These are phyloP conservation scores for Apotomis betuletana DNA, from an alignment of 2,888 invertebrate species.

Conservation along the genomic window DNA sequence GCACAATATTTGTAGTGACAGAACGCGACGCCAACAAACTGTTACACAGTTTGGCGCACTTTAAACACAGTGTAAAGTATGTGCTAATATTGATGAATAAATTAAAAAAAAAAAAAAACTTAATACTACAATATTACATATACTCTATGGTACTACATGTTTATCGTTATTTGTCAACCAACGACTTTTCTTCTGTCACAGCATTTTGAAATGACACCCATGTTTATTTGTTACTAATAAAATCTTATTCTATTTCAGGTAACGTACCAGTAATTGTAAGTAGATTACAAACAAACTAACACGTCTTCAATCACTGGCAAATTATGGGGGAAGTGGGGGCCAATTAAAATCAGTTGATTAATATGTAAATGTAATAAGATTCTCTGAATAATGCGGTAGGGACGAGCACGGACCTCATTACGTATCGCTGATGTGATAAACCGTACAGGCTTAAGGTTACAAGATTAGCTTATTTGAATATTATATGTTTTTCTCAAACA, in stretches of 20 bases:
- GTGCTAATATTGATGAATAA: too few species aligned
- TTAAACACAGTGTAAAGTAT: too few species aligned
- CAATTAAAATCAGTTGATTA: conserved; percentile 99
- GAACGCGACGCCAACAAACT: too few species aligned
- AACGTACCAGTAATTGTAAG: conserved; percentile 58
- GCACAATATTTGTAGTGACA: too few species aligned
- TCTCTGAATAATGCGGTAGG: conserved; percentile 91
- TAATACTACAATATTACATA: neutral
- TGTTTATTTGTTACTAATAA: conserved; percentile 12
- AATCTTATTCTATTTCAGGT: conserved; percentile 59
- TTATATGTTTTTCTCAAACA: too few species aligned
- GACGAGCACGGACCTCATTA: conserved; percentile 82
- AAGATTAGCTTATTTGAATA: too few species aligned
- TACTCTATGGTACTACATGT: too few species aligned
- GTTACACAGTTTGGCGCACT: too few species aligned
- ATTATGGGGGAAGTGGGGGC: conserved; percentile 86
- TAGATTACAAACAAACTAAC: conserved; percentile 57
- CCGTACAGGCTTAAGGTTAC: neutral
- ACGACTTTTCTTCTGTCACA: neutral
- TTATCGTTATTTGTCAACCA: too few species aligned
- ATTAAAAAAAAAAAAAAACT: too few species aligned
- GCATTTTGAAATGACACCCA: neutral
- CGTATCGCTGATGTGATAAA: conserved; percentile 62
- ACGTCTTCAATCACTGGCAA: conserved; percentile 75
- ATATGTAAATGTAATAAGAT: conserved; percentile 99